Conservation (phyloP, 2,888 invertebrate species). For the Troilus luridus region DNA sequence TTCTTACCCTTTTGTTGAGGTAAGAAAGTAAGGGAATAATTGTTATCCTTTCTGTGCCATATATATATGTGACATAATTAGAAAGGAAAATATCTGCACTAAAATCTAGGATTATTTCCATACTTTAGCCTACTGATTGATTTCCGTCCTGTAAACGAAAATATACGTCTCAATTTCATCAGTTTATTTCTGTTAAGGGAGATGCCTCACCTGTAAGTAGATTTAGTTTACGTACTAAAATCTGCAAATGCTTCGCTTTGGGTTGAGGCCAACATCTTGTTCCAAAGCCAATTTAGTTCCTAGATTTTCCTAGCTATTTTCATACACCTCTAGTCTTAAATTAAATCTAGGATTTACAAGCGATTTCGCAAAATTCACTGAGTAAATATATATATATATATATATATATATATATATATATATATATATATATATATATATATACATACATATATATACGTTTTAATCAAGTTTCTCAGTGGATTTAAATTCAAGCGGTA, state of each 20-base stretch:
- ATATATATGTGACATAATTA: too few species aligned
- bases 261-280: background rate
- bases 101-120: too few species aligned
- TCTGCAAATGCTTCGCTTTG: background rate
- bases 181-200: background rate
- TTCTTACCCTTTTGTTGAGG: too few species aligned
- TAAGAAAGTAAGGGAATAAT: too few species aligned
- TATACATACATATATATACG: too few species aligned
- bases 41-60: too few species aligned
- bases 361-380: background rate
- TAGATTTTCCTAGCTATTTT: background rate
- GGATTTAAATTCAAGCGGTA: too few species aligned
- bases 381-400: background rate
- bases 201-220: background rate
- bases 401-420: too few species aligned
- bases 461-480: too few species aligned
- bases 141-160: too few species aligned
- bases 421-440: background rate
- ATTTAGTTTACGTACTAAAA: background rate
- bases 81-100: too few species aligned
- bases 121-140: too few species aligned
- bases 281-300: background rate
- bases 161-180: background rate
- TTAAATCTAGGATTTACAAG: background rate
- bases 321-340: background rate